Base-by-base conservation (phyloP, 2,113 vertebrate genomes). In the Helogale parvula region DNA sequence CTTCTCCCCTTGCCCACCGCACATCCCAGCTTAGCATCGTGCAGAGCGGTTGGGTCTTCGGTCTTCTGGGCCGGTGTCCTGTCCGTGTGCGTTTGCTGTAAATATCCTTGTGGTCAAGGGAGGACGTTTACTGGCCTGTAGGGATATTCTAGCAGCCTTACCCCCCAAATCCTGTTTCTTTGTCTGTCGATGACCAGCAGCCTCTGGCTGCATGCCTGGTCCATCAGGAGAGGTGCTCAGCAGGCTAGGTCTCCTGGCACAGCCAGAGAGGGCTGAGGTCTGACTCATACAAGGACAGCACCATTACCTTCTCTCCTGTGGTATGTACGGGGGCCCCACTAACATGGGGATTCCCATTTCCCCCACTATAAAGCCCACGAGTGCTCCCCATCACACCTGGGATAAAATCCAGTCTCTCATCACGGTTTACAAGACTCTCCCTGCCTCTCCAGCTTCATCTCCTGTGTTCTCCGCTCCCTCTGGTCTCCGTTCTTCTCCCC, bases 211-310 rank as follows among this genome's bases (percentile, higher is more conserved):
- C 2, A 17, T 4, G 35, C 27, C 9, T n/a, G 90, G 21, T 29
- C 29, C 33, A 0, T 9, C 0, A 0, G 21, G 57, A n/a, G 50
- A 77, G 35, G 54, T n/a, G n/a, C 96, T 81, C 35, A 2, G 74
- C 74, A 47, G 19, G 10, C 10, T 16, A 8, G 57, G 13, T 77
- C 16, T 19, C 74, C 47, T 25, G 27, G 23, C 5, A 1, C 8
- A 8, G 10, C 50, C n/a, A 35, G 45, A 41, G 47, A 50, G 77
- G 41, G 82, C 65, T 5, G 0, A 25, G 25, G n/a, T 25, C 50
- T 5, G 33, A 69, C 6, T 57, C 5, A 10, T 15, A 7, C 0
- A 50, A 23, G 38, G 93, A 21, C 0, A 0, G 65, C 57, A 33
- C 23, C 31, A 2, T 23, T 29, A 2, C 16, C 33, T 4, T 54